phyloP scores from a whole-genome alignment of 2,797 vertebrate genomes.

The Sitta carolinensis region DNA sequence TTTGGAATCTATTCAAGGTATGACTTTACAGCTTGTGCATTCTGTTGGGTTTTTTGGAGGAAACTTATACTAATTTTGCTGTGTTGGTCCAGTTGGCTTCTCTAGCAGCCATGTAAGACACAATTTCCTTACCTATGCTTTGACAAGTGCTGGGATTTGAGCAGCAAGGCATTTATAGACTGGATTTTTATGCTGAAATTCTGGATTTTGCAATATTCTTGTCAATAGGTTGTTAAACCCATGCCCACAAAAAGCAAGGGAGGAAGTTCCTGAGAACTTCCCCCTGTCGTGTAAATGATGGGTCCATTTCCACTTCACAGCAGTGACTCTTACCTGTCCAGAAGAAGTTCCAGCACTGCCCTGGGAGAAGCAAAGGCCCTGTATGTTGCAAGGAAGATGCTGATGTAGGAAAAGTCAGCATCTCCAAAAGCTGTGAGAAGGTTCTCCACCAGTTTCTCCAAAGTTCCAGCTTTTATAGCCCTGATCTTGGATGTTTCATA shows the following conservation, averaged over 20 bases:
- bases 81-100: background rate
- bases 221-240: background rate
- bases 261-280: background rate
- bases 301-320: background rate
- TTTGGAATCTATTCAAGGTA: background rate
- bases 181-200: background rate
- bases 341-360: constrained; percentile 87
- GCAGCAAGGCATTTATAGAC: background rate
- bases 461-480: constrained; percentile 91
- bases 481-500: constrained; percentile 94
- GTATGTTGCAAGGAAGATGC: constrained; percentile 95
- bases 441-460: constrained; percentile 95
- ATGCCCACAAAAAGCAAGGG: background rate
- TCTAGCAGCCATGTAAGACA: background rate
- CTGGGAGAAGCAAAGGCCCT: constrained; percentile 87
- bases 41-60: background rate
- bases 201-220: background rate
- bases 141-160: background rate
- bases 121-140: background rate
- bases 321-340: constrained; percentile 81
- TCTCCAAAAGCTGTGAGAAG: constrained; percentile 91
- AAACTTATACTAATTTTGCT: background rate
- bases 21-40: background rate
- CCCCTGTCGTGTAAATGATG: background rate
- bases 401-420: constrained; percentile 95